Evolutionary conservation across 2,888 invertebrate genomes (phyloP).

Genomic region (Pantelozetes paolii): DNA sequence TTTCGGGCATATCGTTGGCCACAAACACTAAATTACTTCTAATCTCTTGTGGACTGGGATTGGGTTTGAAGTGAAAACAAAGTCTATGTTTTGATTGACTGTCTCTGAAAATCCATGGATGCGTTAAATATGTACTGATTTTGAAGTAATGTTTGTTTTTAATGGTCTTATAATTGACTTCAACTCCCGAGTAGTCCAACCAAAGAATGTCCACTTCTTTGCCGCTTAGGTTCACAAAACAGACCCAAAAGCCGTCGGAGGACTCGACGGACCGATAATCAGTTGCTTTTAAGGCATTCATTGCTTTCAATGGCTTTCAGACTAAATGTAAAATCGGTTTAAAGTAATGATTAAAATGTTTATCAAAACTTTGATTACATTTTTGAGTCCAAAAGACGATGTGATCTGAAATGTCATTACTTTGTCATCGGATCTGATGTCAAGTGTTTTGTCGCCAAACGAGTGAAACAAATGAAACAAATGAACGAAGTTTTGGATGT

Average conservation of each 20-base stretch:
- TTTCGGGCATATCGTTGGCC: neutral
- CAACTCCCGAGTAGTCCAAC: slow-evolving; percentile 32
- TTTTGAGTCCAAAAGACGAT: no score
- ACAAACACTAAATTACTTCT: neutral
- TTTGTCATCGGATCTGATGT: no score
- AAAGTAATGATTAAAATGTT: no score
- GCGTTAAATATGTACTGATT: slow-evolving; percentile 35
- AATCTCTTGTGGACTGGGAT: neutral
- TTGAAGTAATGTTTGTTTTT: neutral
- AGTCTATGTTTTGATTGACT: neutral
- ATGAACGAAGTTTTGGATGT: no score
- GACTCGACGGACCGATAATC: neutral
- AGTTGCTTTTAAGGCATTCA: neutral
- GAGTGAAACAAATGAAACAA: no score
- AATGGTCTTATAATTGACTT: slow-evolving; percentile 22
- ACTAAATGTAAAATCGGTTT: no score
- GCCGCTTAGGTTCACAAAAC: neutral
- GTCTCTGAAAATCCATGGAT: slow-evolving; percentile 42
- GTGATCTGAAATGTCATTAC: no score
- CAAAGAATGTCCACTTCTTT: slow-evolving; percentile 31
- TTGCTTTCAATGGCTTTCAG: neutral
- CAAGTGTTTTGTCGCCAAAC: no score
- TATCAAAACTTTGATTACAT: no score
- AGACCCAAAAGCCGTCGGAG: neutral
- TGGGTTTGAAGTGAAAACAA: neutral